Evolutionary conservation across 2,888 invertebrate species (phyloP), one percentile per base, ranked within the genome.

Genomic region (Vanessa cardui): DNA sequence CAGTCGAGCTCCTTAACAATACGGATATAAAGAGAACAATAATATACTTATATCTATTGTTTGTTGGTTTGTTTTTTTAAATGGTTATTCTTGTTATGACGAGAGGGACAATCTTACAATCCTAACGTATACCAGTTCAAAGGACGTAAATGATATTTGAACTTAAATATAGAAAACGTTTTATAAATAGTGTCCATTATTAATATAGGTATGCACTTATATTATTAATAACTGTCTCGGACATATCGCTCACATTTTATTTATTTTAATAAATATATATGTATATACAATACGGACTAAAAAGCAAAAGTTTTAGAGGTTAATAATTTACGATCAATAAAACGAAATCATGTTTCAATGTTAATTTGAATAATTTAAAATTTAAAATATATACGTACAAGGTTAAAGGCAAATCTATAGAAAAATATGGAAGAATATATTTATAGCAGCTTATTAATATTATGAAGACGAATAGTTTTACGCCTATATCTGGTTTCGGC

Each of bases 21-120:
- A 64, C 58, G 60, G 66, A 58, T 39, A 44, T 49, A 63, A 66
- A 45, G 15, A 7, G 47, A 50, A 39, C 16, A 47, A 31, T n/a
- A 26, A 31, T 16, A 12, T 39, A 33, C 21, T 50, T 50, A 33
- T 26, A 52, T 44, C 59, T 18, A 64, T 59, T 44, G 39, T 59
- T 52, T 58, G 50, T 44, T 59, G 20, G 45, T 59, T n/a, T 46
- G 21, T 59, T 45, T 6, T 46, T 39, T 39, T 3, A 12, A 39
- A 39, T 39, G 0, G 3, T 9, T 39, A 12, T 0, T 12, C 12
- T 39, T 39, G 39, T 39, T 39, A 3, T 26, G 4, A 26, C 2
- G 26, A 26, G 39, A 39, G 9, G 9, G 12, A 12, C 1, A 9
- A 1, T 12, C 12, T 12, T 39, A 39, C 4, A 1, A 8, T 8